Percentiles rank a stretch among this genome's conserved stretches.
Evolutionary conservation across 1,140 invertebrate genomes (phyloP).

Genomic region (Saxidomus purpurata): DNA sequence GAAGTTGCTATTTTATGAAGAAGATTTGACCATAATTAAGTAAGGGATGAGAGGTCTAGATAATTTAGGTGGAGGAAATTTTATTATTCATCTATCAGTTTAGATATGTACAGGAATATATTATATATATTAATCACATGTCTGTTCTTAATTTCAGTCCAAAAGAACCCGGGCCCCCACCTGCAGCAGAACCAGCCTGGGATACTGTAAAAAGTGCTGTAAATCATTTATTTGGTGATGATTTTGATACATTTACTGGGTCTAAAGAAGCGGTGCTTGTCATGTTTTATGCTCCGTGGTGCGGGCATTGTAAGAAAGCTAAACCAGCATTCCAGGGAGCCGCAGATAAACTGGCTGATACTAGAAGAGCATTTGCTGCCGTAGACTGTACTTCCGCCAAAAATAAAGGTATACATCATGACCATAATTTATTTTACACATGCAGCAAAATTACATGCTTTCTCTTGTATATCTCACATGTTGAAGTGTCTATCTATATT

Average conservation of each 20-base stretch:
- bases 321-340: slow-evolving; percentile 94
- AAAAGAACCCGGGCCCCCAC: slow-evolving; percentile 82
- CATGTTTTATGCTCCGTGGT: slow-evolving; percentile 89
- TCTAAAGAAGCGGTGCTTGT: slow-evolving; percentile 78
- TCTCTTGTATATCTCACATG: no score
- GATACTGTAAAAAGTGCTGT: slow-evolving; percentile 86
- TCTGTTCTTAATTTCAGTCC: slow-evolving; percentile 81
- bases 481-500: no score
- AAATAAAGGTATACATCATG: slow-evolving; percentile 86
- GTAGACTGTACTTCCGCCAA: slow-evolving; percentile 91
- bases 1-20: no score
- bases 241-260: slow-evolving; percentile 87
- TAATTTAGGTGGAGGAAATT: no score
- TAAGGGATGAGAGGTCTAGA: no score
- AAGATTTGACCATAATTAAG: no score
- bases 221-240: slow-evolving; percentile 87
- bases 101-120: no score
- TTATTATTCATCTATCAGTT: no score
- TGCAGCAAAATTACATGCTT: no score
- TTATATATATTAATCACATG: no score
- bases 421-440: no score
- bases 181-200: slow-evolving; percentile 85
- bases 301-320: slow-evolving; percentile 94
- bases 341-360: slow-evolving; percentile 89
- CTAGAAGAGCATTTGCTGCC: slow-evolving; percentile 90